A percentile compares a stretch with the other conserved stretches of the same genome.
Evolutionary conservation across 2,113 vertebrate genomes (phyloP).

Genomic region (Rhinoderma darwinii): DNA sequence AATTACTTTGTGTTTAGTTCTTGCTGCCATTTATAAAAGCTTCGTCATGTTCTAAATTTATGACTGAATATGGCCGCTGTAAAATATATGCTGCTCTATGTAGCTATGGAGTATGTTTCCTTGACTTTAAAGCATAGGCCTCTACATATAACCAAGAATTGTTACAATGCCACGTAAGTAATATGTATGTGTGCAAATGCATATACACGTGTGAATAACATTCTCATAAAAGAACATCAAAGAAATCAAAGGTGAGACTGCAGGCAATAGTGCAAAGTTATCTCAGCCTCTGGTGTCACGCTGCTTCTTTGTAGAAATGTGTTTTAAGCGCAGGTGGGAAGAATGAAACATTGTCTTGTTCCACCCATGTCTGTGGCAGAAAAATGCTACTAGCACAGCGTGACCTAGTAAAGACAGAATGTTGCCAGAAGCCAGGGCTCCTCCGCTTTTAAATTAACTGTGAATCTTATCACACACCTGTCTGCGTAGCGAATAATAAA

Average conservation of each 20-base stretch:
- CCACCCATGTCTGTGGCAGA: conserved; percentile 33
- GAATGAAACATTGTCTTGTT: conserved; percentile 30
- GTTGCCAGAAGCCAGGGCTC: conserved; percentile 39
- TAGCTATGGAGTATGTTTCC: not conserved
- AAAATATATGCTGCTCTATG: not conserved
- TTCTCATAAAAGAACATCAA: conserved; percentile 42
- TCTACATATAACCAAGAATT: not conserved
- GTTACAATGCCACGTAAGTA: conserved; percentile 16
- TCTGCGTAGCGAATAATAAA: not conserved
- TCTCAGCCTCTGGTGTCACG: conserved; percentile 42
- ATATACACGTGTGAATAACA: conserved; percentile 28
- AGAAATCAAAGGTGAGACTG: conserved; percentile 28
- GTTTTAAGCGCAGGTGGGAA: conserved; percentile 22
- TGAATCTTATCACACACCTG: not conserved
- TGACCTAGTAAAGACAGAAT: conserved; percentile 32
- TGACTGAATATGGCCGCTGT: not conserved
- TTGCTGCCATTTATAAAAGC: not conserved
- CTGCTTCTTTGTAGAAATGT: conserved; percentile 37
- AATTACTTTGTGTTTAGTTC: conserved; percentile 13
- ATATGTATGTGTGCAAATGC: conserved; percentile 13
- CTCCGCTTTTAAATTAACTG: not conserved
- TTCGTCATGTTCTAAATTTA: not conserved
- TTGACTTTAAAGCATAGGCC: not conserved
- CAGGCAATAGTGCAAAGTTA: conserved; percentile 33
- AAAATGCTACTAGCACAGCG: conserved; percentile 22